phyloP scores from a whole-genome alignment of 2,113 vertebrate species.

The Ophthalmotilapia sp. region DNA sequence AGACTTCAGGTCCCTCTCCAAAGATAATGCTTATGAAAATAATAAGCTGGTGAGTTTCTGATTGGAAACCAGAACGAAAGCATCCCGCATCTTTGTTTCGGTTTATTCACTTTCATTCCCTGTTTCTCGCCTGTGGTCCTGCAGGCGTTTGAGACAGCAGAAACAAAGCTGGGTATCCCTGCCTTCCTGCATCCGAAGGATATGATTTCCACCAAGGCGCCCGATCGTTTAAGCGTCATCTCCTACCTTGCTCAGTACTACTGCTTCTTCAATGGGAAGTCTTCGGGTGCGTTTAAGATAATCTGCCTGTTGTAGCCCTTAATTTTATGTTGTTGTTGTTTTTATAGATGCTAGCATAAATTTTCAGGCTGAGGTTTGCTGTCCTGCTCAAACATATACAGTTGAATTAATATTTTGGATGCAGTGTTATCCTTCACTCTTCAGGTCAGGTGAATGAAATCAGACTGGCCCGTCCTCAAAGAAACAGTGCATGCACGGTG shows the following conservation, averaged over 20 bases:
- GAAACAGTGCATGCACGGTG: not conserved
- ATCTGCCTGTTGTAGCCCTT: not conserved
- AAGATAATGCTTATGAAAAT: constrained; percentile 83
- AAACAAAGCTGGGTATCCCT: constrained; percentile 83
- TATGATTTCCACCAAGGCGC: constrained; percentile 78
- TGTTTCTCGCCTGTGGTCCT: not conserved
- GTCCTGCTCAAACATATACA: not conserved
- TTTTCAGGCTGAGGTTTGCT: not conserved
- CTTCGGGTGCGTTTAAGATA: constrained; percentile 6
- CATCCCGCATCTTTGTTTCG: not conserved
- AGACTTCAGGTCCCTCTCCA: constrained; percentile 84
- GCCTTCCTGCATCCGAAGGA: constrained; percentile 82
- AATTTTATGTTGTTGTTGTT: not conserved
- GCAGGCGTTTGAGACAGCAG: constrained; percentile 85
- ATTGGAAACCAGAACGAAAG: not conserved
- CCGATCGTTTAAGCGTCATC: constrained; percentile 82
- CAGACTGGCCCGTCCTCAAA: not conserved
- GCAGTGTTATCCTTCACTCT: not conserved
- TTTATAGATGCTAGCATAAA: not conserved
- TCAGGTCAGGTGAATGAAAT: not conserved
- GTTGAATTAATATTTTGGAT: not conserved
- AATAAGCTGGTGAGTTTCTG: constrained; percentile 82
- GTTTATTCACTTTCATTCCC: not conserved
- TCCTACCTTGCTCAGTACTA: constrained; percentile 85
- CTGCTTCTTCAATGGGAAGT: constrained; percentile 75